Percentiles rank a stretch among this genome's conserved stretches.
These are phyloP conservation scores for Zingel zingel DNA, from an alignment of 2,113 vertebrate species.

Conservation along the genomic window DNA sequence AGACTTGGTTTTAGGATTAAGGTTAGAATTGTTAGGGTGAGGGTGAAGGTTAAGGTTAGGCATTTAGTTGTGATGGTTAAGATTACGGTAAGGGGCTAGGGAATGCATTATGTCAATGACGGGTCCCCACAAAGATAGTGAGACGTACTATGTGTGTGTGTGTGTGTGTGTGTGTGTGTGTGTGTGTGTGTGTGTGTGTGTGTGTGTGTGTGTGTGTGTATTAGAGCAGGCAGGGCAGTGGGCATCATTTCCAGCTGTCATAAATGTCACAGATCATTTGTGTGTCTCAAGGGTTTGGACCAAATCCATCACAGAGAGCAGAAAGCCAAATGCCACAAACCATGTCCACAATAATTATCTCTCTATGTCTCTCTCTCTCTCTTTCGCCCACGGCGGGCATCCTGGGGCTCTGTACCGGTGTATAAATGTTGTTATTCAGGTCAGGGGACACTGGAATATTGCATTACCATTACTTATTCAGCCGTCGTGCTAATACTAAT, in stretches of 20 bases:
- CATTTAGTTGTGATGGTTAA: too few relatives aligned
- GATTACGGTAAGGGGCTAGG: too few relatives aligned
- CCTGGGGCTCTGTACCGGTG: slow-evolving; percentile 58
- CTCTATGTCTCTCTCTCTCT: slow-evolving; percentile 24
- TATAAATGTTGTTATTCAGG: slow-evolving; percentile 72
- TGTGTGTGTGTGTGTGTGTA: slow-evolving; percentile 11
- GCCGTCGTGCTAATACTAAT: slow-evolving; percentile 22
- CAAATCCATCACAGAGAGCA: slow-evolving; percentile 77
- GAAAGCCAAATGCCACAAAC: slow-evolving; percentile 73
- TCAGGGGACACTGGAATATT: slow-evolving; percentile 68
- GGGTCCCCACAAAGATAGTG: too few relatives aligned
- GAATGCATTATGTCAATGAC: too few relatives aligned
- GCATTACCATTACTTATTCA: slow-evolving; percentile 60
- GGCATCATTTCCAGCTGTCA: slow-evolving; percentile 73
- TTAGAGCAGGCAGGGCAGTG: slow-evolving; percentile 26
- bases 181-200: slow-evolving; percentile 31
- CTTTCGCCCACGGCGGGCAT: slow-evolving; percentile 5
- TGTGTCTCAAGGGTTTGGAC: slow-evolving; percentile 76
- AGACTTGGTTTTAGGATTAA: too few relatives aligned
- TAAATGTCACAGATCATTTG: slow-evolving; percentile 78
- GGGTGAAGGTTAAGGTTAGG: too few relatives aligned
- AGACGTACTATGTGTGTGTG: slow-evolving; percentile 27
- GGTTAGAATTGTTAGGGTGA: too few relatives aligned
- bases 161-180: slow-evolving; percentile 28
- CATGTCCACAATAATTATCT: slow-evolving; percentile 47